Evolutionary conservation across 1,140 invertebrate species (phyloP).

Genomic region (Cyclina sinensis): DNA sequence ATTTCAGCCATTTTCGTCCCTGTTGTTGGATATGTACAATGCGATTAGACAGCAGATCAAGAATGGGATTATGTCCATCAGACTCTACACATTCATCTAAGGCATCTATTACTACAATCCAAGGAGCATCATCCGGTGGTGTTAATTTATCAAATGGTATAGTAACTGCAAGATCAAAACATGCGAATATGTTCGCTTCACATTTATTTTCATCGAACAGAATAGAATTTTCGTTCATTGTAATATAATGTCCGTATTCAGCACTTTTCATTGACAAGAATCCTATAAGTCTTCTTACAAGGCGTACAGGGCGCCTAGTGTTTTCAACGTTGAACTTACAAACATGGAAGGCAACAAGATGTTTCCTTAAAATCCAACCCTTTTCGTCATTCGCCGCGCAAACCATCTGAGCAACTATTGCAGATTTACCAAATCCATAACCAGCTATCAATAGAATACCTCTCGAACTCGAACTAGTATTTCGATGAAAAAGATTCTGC

Average conservation of each 20-base stretch:
- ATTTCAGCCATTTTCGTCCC: neutral
- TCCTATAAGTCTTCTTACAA: neutral
- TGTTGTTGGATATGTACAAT: neutral
- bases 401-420: neutral
- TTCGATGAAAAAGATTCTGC: neutral
- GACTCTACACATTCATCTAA: neutral
- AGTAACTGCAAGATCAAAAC: constrained; percentile 6
- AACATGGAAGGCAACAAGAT: constrained; percentile 41
- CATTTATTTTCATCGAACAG: neutral
- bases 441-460: neutral
- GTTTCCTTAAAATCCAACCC: constrained; percentile 7
- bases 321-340: neutral
- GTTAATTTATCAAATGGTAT: neutral
- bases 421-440: constrained; percentile 13
- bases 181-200: neutral
- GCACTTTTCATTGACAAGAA: neutral
- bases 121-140: neutral
- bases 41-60: neutral
- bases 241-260: neutral
- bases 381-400: neutral
- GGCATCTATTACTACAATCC: constrained; percentile 6
- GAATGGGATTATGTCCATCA: neutral
- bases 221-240: neutral
- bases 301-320: neutral
- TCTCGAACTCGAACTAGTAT: neutral